Evolutionary conservation across 1,140 invertebrate genomes (phyloP).

Genomic region (Drosophila melanogaster): Release_6_plus_ISO1_MT NT_033779.5:3967001-3967500

Average conservation of each 20-base stretch:
- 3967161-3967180: constrained; percentile 42
- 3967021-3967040: constrained; percentile 1
- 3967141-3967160: constrained; percentile 70
- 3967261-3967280: too few relatives aligned
- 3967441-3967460: constrained; percentile 1
- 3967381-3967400: constrained; percentile 39
- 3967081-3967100: constrained; percentile 29
- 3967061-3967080: constrained; percentile 43
- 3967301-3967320: too few relatives aligned
- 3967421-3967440: constrained; percentile 21
- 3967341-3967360: background rate
- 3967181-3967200: constrained; percentile 36
- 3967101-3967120: constrained; percentile 74
- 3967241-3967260: too few relatives aligned
- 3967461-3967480: constrained; percentile 40
- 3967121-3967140: constrained; percentile 79
- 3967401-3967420: constrained; percentile 58
- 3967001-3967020: constrained; percentile 32
- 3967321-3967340: background rate
- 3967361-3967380: constrained; percentile 12
- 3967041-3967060: background rate
- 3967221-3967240: background rate
- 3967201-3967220: background rate
- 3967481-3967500: constrained; percentile 74
- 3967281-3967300: background rate